Evolutionary conservation across 2,888 invertebrate species (phyloP), one percentile per base, ranked within the genome.

Genomic region (Onthophagus sagittarius): DNA sequence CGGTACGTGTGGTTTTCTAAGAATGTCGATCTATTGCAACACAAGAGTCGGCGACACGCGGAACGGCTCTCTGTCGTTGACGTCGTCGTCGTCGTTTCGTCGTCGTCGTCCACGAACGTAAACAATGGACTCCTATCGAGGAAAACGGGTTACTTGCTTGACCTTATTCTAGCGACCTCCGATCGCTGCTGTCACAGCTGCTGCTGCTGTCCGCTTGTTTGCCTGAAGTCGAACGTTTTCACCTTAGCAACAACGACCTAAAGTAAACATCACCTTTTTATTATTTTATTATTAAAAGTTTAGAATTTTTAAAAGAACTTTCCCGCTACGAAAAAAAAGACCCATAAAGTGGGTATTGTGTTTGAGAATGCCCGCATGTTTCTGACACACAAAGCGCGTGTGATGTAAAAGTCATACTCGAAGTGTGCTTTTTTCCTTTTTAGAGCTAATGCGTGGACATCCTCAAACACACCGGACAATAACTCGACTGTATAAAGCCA

Each of bases 91-190:
- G 39, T 53, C 39, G 23, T 23, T 23, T 23, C 39, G 39, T 53
- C 39, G 39, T 53, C 39, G 39, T 53, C 39, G 39, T 53, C 39
- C 39, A 53, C 39, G 39, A 53, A 73, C 75, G 73, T 80, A 83
- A 84, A 84, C 84, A 84, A 84, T 84, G 82, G 82, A 79, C 77
- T 78, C 81, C 39, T 53, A 53, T 81, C 84, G 84, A 84, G 84
- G 84, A 84, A 84, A 84, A 83, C 84, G 82, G 83, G 83, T 84
- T 83, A 82, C 80, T 79, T 81, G 80, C 81, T 78, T 84, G 84
- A 84, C 84, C 84, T 84, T 84, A 84, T 83, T 83, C 82, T 80
- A 79, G 79, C 81, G 83, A 83, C 83, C 83, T 83, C 83, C 83
- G 82, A 82, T 83, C 80, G 80, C 80, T 76, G 77, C 76, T 78